A percentile compares a stretch with the other conserved stretches of the same genome.
Evolutionary conservation across 2,797 vertebrate genomes (phyloP).

Genomic region (Triplophysa bombifrons): DNA sequence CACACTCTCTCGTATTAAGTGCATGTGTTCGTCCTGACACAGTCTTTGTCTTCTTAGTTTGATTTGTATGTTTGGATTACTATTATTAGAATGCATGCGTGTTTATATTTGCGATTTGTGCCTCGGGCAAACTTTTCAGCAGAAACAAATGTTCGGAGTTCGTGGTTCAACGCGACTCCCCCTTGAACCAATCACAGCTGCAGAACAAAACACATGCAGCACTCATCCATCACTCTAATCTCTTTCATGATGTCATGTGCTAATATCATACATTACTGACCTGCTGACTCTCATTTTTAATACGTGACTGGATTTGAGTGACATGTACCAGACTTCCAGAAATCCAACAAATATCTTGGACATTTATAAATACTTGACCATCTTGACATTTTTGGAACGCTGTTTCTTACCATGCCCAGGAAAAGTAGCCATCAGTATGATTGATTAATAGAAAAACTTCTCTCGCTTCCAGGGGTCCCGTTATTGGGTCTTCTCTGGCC

Average conservation of each 20-base stretch:
- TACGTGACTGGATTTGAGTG: neutral
- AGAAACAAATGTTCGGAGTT: slow-evolving; percentile 31
- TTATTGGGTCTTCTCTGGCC: neutral
- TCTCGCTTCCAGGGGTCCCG: neutral
- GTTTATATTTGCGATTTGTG: slow-evolving; percentile 23
- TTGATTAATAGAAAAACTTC: slow-evolving; percentile 1
- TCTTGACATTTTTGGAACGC: neutral
- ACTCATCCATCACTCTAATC: slow-evolving; percentile 18
- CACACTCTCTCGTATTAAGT: neutral
- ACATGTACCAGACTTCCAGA: neutral
- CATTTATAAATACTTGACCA: slow-evolving; percentile 3
- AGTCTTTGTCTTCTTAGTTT: neutral
- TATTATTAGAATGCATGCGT: slow-evolving; percentile 11
- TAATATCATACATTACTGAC: neutral
- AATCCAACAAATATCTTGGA: slow-evolving; percentile 3
- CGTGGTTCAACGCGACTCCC: neutral
- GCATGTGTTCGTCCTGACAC: neutral
- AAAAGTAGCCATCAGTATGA: slow-evolving; percentile 1
- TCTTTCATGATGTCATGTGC: neutral
- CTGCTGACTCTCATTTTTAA: neutral
- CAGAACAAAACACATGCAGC: slow-evolving; percentile 4
- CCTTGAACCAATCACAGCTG: slow-evolving; percentile 44
- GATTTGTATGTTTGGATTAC: slow-evolving; percentile 1
- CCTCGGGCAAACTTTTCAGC: neutral
- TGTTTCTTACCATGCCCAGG: neutral